A percentile compares a stretch with the other conserved stretches of the same genome.
phyloP scores from a whole-genome alignment of 2,888 invertebrate genomes.

The Eupithecia exiguata region DNA sequence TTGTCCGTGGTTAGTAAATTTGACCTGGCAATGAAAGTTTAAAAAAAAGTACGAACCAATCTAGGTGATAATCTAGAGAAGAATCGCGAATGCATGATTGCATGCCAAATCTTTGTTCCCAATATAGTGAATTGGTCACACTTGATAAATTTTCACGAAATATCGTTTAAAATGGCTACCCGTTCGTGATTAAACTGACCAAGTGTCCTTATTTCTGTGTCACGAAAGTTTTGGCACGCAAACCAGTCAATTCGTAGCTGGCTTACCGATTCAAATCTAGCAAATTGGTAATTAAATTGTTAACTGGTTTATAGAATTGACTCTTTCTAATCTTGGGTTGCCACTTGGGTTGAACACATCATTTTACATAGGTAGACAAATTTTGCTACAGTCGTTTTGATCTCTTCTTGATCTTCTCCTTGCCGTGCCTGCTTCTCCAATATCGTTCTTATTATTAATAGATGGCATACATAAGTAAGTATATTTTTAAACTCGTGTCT shows the following conservation, averaged over 20 bases:
- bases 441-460: too few species aligned
- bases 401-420: not conserved
- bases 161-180: constrained; percentile 31
- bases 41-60: too few species aligned
- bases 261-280: constrained; percentile 41
- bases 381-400: not conserved
- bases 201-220: constrained; percentile 50
- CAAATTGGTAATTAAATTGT: constrained; percentile 43
- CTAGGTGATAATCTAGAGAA: not conserved
- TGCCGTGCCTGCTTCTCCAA: not conserved
- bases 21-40: too few species aligned
- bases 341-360: not conserved
- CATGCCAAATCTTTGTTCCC: constrained; percentile 32
- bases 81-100: constrained; percentile 10
- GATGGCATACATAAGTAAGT: too few species aligned
- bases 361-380: not conserved
- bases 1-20: too few species aligned
- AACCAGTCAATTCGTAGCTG: constrained; percentile 23
- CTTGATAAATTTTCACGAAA: constrained; percentile 36
- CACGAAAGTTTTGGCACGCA: constrained; percentile 49
- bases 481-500: not conserved
- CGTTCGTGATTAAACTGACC: constrained; percentile 49
- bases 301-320: constrained; percentile 24
- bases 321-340: constrained; percentile 1
- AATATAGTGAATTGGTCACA: constrained; percentile 23